Base-by-base conservation (phyloP, 2,113 vertebrate species). In the Alces alces region DNA sequence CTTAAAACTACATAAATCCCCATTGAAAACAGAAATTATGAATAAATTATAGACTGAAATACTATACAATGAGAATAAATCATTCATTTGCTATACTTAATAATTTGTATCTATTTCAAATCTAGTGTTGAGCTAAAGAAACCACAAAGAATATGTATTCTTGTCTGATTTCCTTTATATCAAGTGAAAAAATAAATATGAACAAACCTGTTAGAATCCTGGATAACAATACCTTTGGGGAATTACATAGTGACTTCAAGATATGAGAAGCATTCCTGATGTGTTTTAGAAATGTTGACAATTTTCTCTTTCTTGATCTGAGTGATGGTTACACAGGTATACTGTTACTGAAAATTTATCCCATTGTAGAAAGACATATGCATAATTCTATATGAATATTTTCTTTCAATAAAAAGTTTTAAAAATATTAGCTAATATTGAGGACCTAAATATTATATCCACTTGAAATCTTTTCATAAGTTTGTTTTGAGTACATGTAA, bases 1-100 rank as follows among this genome's bases (percentile, higher is more conserved):
- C 28, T 84, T 91, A 89, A 96, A 66, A 54, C 64, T 80, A 28
- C 13, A 33, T 9, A 70, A 92, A 86, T 86, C 54, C 9, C 21
- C 61, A 61, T 7, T 27, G 7, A 92, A 25, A 94, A 28, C 89
- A 39, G 16, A 60, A 88, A 88, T 89, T 9, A 54, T n/a, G 10
- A 85, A 39, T 92, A 87, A 73, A 64, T 76, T 82, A 50, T 30
- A 94, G 52, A 89, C 86, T 57, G 17, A 73, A 87, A 87, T 54
- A 60, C 7, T 54, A 52, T 54, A 70, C 23, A 47, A 61, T 39
- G 15, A 39, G 21, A 78, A 43, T 90, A 84, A 88, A 84, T 10
- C 21, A 61, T 55, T 43, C 6, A 30, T 5, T 80, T 80, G 14
- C 30, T 61, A 9, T 12, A 21, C 27, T 54, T 45, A 93, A 43